Conservation (phyloP, 1,140 invertebrate species). For the Drosophila melanogaster region DNA sequence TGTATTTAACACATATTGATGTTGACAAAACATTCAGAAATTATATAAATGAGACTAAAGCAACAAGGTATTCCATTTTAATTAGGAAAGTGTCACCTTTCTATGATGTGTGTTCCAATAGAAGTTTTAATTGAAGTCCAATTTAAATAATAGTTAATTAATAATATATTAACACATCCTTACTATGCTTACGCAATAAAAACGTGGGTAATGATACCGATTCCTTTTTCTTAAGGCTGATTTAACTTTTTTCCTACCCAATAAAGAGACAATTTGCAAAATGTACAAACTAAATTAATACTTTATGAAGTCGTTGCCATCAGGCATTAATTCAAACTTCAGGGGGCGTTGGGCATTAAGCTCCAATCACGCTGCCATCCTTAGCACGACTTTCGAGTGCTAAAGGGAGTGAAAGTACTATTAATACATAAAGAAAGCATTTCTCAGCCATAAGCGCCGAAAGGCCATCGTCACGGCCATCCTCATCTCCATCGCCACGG, state of each 20-base stretch:
- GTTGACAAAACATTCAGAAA: neutral
- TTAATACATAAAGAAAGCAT: slow-evolving; percentile 82
- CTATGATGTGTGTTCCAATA: too few species aligned
- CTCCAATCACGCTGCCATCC: slow-evolving; percentile 34
- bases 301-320: slow-evolving; percentile 20
- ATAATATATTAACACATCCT: too few species aligned
- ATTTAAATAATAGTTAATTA: neutral
- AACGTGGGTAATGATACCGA: too few species aligned
- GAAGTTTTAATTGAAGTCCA: neutral
- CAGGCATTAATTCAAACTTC: slow-evolving; percentile 15
- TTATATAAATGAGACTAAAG: neutral
- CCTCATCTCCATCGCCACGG: slow-evolving; percentile 33
- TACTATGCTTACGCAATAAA: too few species aligned
- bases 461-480: slow-evolving; percentile 65
- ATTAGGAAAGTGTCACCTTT: neutral
- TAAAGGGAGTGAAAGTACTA: slow-evolving; percentile 76
- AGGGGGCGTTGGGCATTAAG: slow-evolving; percentile 1
- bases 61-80: neutral
- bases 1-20: neutral
- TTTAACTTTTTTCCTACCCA: neutral
- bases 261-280: slow-evolving; percentile 6
- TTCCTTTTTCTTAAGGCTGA: neutral
- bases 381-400: slow-evolving; percentile 56
- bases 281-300: slow-evolving; percentile 5
- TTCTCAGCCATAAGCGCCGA: slow-evolving; percentile 79